Percentiles rank a stretch among this genome's conserved stretches.
These are phyloP conservation scores for Todiramphus chloris DNA, from an alignment of 2,113 vertebrate species.

Conservation along the genomic window DNA sequence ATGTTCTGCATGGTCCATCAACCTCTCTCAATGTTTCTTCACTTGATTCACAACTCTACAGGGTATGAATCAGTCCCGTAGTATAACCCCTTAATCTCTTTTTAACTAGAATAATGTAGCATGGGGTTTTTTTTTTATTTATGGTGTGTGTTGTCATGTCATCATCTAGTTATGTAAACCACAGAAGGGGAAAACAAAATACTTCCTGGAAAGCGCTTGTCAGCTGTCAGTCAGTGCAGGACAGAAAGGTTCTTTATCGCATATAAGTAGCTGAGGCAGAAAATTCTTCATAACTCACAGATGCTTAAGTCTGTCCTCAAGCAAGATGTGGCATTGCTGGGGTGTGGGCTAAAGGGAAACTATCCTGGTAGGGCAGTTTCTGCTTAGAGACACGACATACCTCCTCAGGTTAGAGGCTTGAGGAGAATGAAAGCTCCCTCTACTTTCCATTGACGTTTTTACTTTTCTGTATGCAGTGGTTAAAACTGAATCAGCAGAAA, in stretches of 20 bases:
- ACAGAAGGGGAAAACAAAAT: not conserved
- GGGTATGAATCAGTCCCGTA: conserved; percentile 16
- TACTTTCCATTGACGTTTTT: not conserved
- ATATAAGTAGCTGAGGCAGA: not conserved
- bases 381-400: not conserved
- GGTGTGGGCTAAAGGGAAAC: not conserved
- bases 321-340: not conserved
- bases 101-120: conserved; percentile 15
- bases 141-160: not conserved
- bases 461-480: not conserved
- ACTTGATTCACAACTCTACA: conserved; percentile 38
- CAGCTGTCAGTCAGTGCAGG: not conserved
- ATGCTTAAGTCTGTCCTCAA: not conserved
- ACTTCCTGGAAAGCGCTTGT: not conserved
- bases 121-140: not conserved
- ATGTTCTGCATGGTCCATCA: conserved; percentile 36
- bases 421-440: not conserved
- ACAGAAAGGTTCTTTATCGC: not conserved
- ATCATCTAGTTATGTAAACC: not conserved
- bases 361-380: not conserved
- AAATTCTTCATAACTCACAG: not conserved
- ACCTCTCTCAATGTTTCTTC: conserved; percentile 16
- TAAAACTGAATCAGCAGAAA: not conserved
- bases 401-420: not conserved
- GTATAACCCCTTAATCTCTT: conserved; percentile 10